These are phyloP conservation scores for Theristus sp. DNA, from an alignment of 2,888 invertebrate genomes.

Conservation along the genomic window DNA sequence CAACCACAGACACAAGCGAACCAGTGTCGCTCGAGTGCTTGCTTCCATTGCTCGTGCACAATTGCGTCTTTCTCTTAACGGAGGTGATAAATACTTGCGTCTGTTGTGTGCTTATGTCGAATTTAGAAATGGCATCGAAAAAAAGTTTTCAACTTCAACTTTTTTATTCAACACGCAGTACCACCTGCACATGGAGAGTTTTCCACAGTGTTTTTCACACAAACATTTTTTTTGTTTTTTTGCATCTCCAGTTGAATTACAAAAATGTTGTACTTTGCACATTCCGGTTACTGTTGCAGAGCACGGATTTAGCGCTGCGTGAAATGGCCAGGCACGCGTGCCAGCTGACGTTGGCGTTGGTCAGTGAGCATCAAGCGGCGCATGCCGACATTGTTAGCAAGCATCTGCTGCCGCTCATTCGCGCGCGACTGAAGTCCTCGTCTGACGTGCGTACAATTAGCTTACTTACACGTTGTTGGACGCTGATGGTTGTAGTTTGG, in stretches of 20 bases:
- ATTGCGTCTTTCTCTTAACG: not conserved
- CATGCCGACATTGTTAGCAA: not conserved
- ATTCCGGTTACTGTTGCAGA: not conserved
- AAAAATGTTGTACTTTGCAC: no score
- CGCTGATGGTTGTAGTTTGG: no score
- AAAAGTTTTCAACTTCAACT: not conserved
- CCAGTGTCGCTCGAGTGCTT: not conserved
- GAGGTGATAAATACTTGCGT: no score
- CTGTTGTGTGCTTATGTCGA: no score
- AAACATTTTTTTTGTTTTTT: no score
- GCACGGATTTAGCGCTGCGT: not conserved
- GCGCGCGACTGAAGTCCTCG: not conserved
- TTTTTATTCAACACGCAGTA: no score
- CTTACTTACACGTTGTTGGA: no score
- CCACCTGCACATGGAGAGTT: no score
- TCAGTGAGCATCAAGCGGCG: no score
- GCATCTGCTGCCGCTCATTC: not conserved
- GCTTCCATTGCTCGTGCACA: not conserved
- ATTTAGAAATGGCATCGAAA: not conserved
- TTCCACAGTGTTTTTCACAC: no score
- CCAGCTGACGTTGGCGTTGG: not conserved
- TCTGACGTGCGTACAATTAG: no score
- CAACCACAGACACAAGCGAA: not conserved
- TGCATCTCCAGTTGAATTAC: no score
- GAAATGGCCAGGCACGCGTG: not conserved